Conservation (phyloP, 2,797 vertebrate species). For the Valencia hispanica region DNA sequence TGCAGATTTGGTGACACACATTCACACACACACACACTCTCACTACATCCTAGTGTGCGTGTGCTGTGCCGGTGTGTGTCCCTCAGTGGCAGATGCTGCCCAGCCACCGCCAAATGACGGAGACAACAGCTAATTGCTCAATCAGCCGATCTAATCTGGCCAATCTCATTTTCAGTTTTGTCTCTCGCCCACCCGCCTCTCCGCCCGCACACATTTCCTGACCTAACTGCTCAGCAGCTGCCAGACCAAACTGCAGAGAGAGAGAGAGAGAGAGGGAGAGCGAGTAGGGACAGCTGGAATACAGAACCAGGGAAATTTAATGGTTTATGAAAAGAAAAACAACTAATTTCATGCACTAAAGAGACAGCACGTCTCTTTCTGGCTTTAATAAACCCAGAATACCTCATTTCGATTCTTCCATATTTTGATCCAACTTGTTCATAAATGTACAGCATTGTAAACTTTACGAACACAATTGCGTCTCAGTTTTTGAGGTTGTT, state of each 20-base stretch:
- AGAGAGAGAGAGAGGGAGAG: no score
- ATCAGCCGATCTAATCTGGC: slow-evolving; percentile 79
- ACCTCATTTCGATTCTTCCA: neutral
- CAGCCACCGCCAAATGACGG: slow-evolving; percentile 65
- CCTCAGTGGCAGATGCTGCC: slow-evolving; percentile 72
- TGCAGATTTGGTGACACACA: neutral
- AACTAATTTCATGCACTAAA: no score
- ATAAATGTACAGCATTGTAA: neutral
- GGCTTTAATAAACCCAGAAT: neutral
- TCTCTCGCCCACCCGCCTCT: slow-evolving; percentile 17
- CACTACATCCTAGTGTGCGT: slow-evolving; percentile 4
- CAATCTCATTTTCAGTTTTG: slow-evolving; percentile 70
- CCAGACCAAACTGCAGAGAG: slow-evolving; percentile 36
- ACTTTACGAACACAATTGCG: neutral
- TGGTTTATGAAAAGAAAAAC: neutral
- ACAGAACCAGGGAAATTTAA: neutral
- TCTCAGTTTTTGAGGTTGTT: neutral
- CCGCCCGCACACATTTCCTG: slow-evolving; percentile 46
- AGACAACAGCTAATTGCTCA: slow-evolving; percentile 76
- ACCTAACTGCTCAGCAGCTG: slow-evolving; percentile 68
- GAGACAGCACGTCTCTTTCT: neutral
- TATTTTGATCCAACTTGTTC: neutral
- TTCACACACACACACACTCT: neutral
- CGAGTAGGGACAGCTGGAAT: neutral
- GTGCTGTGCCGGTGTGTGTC: slow-evolving; percentile 24